Evolutionary conservation across 2,113 vertebrate species (phyloP).

Genomic region (Aphelocoma coerulescens): DNA sequence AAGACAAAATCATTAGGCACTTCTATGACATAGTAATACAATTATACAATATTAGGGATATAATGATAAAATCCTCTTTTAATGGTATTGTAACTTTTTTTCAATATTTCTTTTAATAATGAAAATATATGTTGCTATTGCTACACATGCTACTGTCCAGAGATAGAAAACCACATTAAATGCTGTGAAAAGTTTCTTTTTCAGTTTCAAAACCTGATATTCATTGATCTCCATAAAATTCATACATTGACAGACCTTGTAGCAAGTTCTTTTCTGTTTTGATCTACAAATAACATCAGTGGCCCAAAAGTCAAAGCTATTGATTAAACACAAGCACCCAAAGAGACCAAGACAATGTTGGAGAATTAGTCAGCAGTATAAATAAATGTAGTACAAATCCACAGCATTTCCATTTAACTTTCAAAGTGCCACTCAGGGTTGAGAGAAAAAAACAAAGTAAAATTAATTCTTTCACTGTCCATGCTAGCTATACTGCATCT

Average conservation of each 20-base stretch:
- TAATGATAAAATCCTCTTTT: not conserved
- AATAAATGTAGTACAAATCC: not conserved
- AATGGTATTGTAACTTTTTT: not conserved
- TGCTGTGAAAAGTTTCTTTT: not conserved
- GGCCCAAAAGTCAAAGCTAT: not conserved
- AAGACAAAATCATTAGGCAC: not conserved
- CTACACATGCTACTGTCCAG: not conserved
- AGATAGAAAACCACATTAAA: not conserved
- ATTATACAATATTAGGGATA: not conserved
- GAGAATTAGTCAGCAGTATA: not conserved
- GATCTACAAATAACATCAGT: not conserved
- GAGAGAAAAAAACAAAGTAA: not conserved
- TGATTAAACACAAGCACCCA: not conserved
- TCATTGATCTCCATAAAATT: not conserved
- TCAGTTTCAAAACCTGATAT: not conserved
- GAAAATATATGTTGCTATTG: not conserved
- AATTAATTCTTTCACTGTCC: not conserved
- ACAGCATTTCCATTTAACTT: not conserved
- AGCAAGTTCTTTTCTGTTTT: not conserved
- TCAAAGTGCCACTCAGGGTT: not conserved
- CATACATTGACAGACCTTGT: not conserved
- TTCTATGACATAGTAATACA: not conserved
- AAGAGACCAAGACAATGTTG: not conserved
- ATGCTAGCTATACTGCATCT: not conserved
- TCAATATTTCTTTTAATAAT: not conserved